Conservation (phyloP, 2,888 invertebrate genomes). For the Acheta domesticus region DNA sequence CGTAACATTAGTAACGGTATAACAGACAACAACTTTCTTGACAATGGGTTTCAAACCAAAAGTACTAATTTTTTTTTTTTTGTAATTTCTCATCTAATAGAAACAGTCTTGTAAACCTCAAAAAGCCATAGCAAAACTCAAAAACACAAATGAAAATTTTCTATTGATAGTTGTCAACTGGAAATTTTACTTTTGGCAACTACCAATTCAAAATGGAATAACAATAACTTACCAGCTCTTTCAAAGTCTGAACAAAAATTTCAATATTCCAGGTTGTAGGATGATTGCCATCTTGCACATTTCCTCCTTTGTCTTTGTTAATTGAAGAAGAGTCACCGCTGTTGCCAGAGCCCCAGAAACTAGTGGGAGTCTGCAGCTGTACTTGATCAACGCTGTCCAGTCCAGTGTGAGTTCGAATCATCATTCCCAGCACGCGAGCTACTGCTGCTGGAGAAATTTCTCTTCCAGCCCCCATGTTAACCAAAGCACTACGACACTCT, state of each 20-base stretch:
- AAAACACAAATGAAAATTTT: too few relatives aligned
- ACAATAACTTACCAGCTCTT: conserved; percentile 65
- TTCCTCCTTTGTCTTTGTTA: conserved; percentile 52
- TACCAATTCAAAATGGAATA: too few relatives aligned
- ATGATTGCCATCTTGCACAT: conserved; percentile 34
- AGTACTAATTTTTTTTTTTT: too few relatives aligned
- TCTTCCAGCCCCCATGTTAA: conserved; percentile 71
- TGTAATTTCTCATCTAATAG: too few relatives aligned
- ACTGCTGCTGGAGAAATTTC: conserved; percentile 81
- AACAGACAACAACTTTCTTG: too few relatives aligned
- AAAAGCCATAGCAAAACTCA: too few relatives aligned
- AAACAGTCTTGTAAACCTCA: too few relatives aligned
- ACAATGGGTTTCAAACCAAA: too few relatives aligned
- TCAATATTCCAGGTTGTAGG: conserved; percentile 86
- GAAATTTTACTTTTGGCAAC: too few relatives aligned
- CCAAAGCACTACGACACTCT: conserved; percentile 80
- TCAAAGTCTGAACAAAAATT: conserved; percentile 86
- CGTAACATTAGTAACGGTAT: too few relatives aligned
- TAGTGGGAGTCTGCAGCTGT: conserved; percentile 33
- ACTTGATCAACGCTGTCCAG: conserved; percentile 67
- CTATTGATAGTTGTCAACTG: too few relatives aligned
- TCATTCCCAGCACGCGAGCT: conserved; percentile 79
- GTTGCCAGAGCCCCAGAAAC: conserved; percentile 30
- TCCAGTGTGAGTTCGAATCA: conserved; percentile 79
- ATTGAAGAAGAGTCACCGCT: conserved; percentile 49